A percentile compares a stretch with the other conserved stretches of the same genome.
Evolutionary conservation across 1,140 invertebrate species (phyloP).

Genomic region (Drosophila micromelanica): DNA sequence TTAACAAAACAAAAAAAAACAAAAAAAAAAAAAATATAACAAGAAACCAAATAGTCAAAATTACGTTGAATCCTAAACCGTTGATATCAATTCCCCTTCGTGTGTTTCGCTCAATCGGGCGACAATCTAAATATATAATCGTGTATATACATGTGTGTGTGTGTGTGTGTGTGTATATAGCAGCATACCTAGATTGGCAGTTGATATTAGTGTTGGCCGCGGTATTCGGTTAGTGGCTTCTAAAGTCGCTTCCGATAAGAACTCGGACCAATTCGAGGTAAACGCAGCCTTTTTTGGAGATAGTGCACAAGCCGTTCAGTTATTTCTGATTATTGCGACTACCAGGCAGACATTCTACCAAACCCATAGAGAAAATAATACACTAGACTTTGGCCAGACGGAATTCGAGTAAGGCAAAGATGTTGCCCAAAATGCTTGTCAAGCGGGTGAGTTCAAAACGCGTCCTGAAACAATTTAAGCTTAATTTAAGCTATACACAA

Average conservation of each 20-base stretch:
- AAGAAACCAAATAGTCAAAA: no score
- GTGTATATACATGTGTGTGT: no score
- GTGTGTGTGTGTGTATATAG: no score
- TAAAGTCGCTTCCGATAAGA: constrained; percentile 57
- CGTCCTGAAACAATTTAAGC: no score
- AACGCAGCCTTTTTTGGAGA: constrained; percentile 44
- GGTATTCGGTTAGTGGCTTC: constrained; percentile 22
- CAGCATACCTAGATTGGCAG: constrained; percentile 15
- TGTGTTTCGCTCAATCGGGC: constrained; percentile 3
- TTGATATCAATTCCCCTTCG: constrained; percentile 9
- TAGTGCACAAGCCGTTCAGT: constrained; percentile 57
- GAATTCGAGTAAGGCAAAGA: constrained; percentile 39
- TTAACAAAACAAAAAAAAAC: background rate
- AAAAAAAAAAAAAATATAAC: background rate
- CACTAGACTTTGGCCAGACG: constrained; percentile 4
- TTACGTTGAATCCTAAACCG: no score
- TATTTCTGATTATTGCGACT: constrained; percentile 67
- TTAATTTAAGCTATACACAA: no score
- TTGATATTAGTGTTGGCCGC: constrained; percentile 17
- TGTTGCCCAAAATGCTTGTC: constrained; percentile 45
- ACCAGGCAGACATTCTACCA: constrained; percentile 41
- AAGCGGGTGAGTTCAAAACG: constrained; percentile 30
- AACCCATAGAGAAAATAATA: constrained; percentile 9
- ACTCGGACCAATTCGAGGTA: constrained; percentile 57
- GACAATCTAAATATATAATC: no score